Conservation (phyloP, 2,113 vertebrate genomes). For the Melanerpes aurifrons region DNA sequence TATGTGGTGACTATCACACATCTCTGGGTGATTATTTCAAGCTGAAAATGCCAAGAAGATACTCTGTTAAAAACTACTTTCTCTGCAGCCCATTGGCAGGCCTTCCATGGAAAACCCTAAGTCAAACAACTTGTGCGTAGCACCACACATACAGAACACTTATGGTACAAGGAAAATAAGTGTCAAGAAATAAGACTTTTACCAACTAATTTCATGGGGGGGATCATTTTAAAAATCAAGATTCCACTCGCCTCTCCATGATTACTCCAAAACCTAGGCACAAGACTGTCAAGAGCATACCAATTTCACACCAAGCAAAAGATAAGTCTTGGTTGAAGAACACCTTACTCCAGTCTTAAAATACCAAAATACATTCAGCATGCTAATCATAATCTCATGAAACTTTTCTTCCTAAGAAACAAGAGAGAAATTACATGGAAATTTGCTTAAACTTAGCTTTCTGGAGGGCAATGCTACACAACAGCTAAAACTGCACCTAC, state of each 20-base stretch:
- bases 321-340: not conserved
- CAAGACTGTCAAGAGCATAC: not conserved
- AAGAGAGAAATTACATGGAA: not conserved
- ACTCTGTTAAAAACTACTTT: not conserved
- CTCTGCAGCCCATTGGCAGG: not conserved
- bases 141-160: not conserved
- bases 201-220: not conserved
- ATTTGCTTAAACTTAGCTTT: not conserved
- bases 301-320: not conserved
- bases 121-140: accelerated
- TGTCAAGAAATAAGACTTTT: not conserved
- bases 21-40: not conserved
- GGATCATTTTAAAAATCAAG: not conserved
- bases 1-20: too few relatives aligned
- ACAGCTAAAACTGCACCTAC: not conserved
- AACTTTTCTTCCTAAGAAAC: not conserved
- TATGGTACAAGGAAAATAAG: accelerated
- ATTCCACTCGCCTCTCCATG: not conserved
- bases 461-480: not conserved
- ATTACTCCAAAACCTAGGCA: not conserved
- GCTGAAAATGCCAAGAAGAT: not conserved
- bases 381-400: accelerated
- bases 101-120: not conserved
- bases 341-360: not conserved
- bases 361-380: not conserved